Conservation (phyloP, 2,888 invertebrate species). For the Sphaerophoria rueppellii region DNA sequence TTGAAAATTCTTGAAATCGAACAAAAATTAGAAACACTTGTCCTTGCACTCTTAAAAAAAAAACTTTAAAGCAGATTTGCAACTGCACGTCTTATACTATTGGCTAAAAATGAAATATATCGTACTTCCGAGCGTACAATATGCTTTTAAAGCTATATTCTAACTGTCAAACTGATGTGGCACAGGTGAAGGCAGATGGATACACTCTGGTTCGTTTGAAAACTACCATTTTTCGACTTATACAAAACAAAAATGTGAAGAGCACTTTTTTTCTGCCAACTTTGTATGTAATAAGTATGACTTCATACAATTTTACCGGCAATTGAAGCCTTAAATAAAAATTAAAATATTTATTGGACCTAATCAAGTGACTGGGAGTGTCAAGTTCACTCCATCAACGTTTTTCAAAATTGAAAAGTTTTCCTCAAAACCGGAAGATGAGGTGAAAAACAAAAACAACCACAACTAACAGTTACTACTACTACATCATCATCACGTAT, state of each 20-base stretch:
- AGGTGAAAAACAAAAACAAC: slow-evolving; percentile 28
- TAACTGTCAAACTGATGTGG: not conserved
- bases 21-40: too few relatives aligned
- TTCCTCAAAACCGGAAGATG: slow-evolving; percentile 20
- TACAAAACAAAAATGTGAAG: too few relatives aligned
- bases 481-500: not conserved
- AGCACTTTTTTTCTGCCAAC: too few relatives aligned
- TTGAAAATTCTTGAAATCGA: not conserved
- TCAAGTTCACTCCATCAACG: not conserved
- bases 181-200: not conserved
- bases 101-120: slow-evolving; percentile 10
- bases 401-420: slow-evolving; percentile 14
- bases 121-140: not conserved
- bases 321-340: not conserved
- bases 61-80: not conserved
- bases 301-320: not conserved
- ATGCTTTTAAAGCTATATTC: not conserved
- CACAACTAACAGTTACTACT: not conserved
- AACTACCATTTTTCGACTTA: too few relatives aligned
- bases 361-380: not conserved
- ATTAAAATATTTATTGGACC: not conserved
- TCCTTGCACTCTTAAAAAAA: too few relatives aligned
- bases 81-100: not conserved
- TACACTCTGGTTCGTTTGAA: not conserved
- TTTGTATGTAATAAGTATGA: too few relatives aligned